phyloP scores from a whole-genome alignment of 2,797 vertebrate genomes.

The Siniperca obscura region DNA sequence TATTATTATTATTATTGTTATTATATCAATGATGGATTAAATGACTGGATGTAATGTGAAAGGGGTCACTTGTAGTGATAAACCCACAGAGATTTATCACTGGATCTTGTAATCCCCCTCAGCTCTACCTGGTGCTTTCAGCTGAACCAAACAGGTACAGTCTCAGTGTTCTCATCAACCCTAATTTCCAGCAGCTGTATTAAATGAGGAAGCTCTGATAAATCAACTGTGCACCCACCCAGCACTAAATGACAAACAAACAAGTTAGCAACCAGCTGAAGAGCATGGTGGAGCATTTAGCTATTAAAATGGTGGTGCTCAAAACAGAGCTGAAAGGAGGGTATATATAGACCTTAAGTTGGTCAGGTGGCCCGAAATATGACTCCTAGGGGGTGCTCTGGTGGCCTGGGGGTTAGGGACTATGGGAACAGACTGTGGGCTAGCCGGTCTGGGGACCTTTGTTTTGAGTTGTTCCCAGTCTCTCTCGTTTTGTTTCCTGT shows the following conservation, averaged over 20 bases:
- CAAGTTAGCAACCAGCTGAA: too few species aligned
- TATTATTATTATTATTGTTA: not conserved
- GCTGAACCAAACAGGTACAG: not conserved
- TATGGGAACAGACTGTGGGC: not conserved
- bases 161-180: not conserved
- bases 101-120: too few species aligned
- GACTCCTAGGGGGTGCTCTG: not conserved
- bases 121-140: not conserved
- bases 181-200: not conserved
- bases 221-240: not conserved
- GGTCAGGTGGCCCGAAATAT: not conserved
- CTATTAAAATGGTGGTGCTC: not conserved
- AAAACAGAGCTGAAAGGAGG: not conserved
- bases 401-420: too few species aligned
- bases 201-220: not conserved
- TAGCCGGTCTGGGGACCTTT: not conserved
- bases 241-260: not conserved
- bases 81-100: too few species aligned
- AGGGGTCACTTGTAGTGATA: not conserved
- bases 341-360: not conserved
- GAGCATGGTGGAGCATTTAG: not conserved
- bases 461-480: not conserved
- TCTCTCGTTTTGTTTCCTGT: not conserved
- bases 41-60: not conserved
- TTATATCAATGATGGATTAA: not conserved